phyloP scores from a whole-genome alignment of 1,140 invertebrate genomes.

The Stenopsyche tienmushanensis region DNA sequence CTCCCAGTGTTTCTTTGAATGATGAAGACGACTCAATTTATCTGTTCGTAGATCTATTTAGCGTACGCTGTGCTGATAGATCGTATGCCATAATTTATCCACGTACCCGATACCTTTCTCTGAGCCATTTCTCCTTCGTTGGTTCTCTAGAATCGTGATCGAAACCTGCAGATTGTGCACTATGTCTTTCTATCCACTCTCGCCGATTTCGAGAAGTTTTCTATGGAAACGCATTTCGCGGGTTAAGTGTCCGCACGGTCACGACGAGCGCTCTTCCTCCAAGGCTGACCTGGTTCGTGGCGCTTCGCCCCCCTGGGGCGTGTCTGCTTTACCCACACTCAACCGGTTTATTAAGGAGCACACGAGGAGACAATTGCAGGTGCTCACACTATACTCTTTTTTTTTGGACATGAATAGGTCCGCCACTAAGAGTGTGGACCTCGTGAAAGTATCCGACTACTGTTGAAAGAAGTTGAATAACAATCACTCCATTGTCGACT shows the following conservation, averaged over 20 bases:
- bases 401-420: neutral
- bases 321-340: neutral
- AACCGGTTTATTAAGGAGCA: conserved; percentile 5
- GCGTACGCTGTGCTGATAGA: too few species aligned
- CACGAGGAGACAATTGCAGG: conserved; percentile 1
- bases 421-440: too few species aligned
- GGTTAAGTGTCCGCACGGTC: neutral
- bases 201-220: neutral
- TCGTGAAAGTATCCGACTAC: too few species aligned
- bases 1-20: too few species aligned
- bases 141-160: too few species aligned
- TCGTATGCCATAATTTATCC: too few species aligned
- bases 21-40: too few species aligned
- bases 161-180: neutral
- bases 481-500: too few species aligned
- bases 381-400: neutral
- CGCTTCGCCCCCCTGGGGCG: neutral
- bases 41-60: too few species aligned
- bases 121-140: neutral
- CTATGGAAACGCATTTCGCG: too few species aligned
- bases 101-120: neutral
- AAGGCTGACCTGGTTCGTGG: neutral
- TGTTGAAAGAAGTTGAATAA: too few species aligned
- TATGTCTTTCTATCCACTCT: neutral
- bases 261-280: neutral